Conservation (phyloP, 2,888 invertebrate species). For the Philereme transversata region DNA sequence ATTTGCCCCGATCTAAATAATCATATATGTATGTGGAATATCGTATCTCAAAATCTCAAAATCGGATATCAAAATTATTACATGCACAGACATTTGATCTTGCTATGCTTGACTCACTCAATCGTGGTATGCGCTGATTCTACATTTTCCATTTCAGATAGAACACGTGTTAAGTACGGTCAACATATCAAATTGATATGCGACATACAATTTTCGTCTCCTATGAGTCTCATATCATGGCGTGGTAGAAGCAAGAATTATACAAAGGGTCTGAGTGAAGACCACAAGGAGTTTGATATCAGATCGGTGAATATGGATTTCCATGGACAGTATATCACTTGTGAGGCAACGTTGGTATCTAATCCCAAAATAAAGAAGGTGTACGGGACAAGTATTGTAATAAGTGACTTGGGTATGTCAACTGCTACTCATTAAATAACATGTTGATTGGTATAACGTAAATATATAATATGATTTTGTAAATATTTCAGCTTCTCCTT, state of each 20-base stretch:
- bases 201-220: neutral
- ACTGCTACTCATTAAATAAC: neutral
- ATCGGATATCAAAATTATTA: no score
- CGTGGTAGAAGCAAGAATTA: neutral
- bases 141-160: constrained; percentile 6
- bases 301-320: constrained; percentile 4
- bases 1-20: no score
- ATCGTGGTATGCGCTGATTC: neutral
- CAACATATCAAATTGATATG: constrained; percentile 14
- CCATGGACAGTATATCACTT: constrained; percentile 13
- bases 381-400: constrained; percentile 1
- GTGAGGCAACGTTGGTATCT: neutral
- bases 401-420: constrained; percentile 11
- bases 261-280: neutral
- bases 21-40: no score
- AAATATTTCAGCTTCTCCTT: constrained; percentile 8
- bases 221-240: constrained; percentile 2
- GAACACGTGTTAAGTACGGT: constrained; percentile 1
- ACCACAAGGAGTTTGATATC: constrained; percentile 10
- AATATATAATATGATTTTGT: neutral
- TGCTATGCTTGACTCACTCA: neutral
- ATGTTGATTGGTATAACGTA: neutral
- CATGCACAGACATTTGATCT: neutral
- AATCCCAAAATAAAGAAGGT: neutral
- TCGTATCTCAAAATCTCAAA: no score